Percentiles rank a stretch among this genome's conserved stretches.
Evolutionary conservation across 2,888 invertebrate species (phyloP).

Genomic region (Epistrophe grossulariae): DNA sequence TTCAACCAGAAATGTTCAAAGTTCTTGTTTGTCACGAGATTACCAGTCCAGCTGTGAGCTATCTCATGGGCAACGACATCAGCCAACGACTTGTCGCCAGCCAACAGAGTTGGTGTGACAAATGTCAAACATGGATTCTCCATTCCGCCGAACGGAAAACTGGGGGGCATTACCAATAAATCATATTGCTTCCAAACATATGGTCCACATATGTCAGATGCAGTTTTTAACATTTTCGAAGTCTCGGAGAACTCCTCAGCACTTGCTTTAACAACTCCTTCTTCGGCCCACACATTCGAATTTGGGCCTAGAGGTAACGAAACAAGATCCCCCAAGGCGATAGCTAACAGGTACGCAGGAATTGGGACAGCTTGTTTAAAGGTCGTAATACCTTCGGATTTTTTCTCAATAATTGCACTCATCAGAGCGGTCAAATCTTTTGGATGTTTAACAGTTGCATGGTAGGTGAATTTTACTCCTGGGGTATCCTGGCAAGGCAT

Average conservation of each 20-base stretch:
- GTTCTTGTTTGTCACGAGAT: slow-evolving; percentile 95
- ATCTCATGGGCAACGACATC: slow-evolving; percentile 98
- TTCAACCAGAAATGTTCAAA: slow-evolving; percentile 99
- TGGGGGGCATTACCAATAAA: slow-evolving; percentile 93
- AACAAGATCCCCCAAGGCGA: slow-evolving; percentile 93
- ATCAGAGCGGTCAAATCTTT: slow-evolving; percentile 91
- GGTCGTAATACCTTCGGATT: slow-evolving; percentile 83
- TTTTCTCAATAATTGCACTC: slow-evolving; percentile 90
- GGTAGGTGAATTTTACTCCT: slow-evolving; percentile 93
- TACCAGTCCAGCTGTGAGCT: slow-evolving; percentile 97
- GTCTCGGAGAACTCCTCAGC: slow-evolving; percentile 96
- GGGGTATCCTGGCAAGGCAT: slow-evolving; percentile 97
- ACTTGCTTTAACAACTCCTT: slow-evolving; percentile 91
- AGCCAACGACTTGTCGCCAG: slow-evolving; percentile 95
- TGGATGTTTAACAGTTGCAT: slow-evolving; percentile 90
- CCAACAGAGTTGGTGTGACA: slow-evolving; percentile 95
- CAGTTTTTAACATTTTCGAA: slow-evolving; percentile 91
- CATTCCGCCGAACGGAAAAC: slow-evolving; percentile 98
- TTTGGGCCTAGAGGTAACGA: slow-evolving; percentile 90
- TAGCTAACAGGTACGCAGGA: slow-evolving; percentile 94
- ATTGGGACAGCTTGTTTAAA: slow-evolving; percentile 93
- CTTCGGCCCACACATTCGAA: slow-evolving; percentile 95
- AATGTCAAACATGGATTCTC: slow-evolving; percentile 98
- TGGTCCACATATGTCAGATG: slow-evolving; percentile 93
- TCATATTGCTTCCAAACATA: slow-evolving; percentile 97